phyloP scores from a whole-genome alignment of 2,113 vertebrate genomes.

The Nerophis lumbriciformis region DNA sequence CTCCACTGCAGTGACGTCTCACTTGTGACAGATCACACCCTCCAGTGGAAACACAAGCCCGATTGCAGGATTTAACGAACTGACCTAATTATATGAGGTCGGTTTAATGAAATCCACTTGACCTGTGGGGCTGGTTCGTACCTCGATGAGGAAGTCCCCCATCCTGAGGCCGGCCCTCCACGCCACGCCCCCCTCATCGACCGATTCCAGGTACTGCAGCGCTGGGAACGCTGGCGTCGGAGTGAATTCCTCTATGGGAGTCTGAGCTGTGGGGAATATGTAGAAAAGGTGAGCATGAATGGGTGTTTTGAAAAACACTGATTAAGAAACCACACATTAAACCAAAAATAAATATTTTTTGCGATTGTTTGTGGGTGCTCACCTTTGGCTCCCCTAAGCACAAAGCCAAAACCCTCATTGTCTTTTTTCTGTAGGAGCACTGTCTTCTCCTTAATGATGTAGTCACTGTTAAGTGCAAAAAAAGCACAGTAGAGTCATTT shows the following conservation, averaged over 20 bases:
- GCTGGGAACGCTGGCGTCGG: constrained; percentile 88
- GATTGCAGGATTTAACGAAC: too few relatives aligned
- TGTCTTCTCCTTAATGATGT: constrained; percentile 97
- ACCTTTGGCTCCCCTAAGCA: constrained; percentile 99
- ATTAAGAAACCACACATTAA: neutral
- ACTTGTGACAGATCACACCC: too few relatives aligned
- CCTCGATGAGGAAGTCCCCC: constrained; percentile 95
- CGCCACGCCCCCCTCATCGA: constrained; percentile 90
- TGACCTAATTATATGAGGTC: too few relatives aligned
- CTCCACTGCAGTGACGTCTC: too few relatives aligned
- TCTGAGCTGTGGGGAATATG: constrained; percentile 74
- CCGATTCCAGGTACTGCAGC: constrained; percentile 89
- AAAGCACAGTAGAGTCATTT: constrained; percentile 41
- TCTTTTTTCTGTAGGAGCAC: constrained; percentile 99
- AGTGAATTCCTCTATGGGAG: constrained; percentile 92
- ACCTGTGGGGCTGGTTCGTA: constrained; percentile 22
- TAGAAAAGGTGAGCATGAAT: constrained; percentile 14
- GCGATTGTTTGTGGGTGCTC: constrained; percentile 22
- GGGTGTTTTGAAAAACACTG: neutral
- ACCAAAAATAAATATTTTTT: constrained; percentile 9
- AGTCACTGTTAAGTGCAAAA: constrained; percentile 78
- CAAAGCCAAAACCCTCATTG: constrained; percentile 98
- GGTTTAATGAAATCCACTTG: too few relatives aligned
- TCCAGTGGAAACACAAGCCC: too few relatives aligned
- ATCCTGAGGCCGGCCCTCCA: constrained; percentile 87